Evolutionary conservation across 2,797 vertebrate species (phyloP).

Genomic region (Chaetodon trifasciatus): DNA sequence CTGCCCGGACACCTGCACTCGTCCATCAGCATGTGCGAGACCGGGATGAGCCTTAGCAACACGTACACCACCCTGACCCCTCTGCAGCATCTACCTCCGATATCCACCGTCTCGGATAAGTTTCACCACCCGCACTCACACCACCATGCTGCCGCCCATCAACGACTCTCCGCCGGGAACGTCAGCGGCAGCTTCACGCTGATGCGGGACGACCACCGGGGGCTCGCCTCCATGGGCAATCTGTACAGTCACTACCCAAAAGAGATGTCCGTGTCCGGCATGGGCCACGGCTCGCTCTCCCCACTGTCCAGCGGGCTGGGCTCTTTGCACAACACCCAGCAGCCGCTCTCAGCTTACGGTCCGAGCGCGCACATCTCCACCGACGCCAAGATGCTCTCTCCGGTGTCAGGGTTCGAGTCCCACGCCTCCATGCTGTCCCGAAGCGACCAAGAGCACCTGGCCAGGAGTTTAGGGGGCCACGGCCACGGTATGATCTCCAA

Average conservation of each 20-base stretch:
- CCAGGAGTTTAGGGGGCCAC: conserved; percentile 90
- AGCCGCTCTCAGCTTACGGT: conserved; percentile 91
- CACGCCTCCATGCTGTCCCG: conserved; percentile 96
- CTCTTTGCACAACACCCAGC: conserved; percentile 93
- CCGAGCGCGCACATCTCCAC: conserved; percentile 90
- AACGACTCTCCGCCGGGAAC: conserved; percentile 91
- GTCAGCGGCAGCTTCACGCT: conserved; percentile 96
- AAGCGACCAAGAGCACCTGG: conserved; percentile 92
- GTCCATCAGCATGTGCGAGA: conserved; percentile 98
- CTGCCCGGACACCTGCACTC: conserved; percentile 91
- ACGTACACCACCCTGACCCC: conserved; percentile 96
- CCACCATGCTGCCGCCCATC: conserved; percentile 88
- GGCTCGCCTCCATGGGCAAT: conserved; percentile 94
- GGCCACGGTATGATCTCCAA: conserved; percentile 92
- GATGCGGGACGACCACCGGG: conserved; percentile 95
- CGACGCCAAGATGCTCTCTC: conserved; percentile 93
- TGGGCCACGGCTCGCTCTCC: conserved; percentile 93
- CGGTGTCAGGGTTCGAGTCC: conserved; percentile 91
- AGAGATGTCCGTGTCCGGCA: conserved; percentile 93
- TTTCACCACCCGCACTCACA: conserved; percentile 90
- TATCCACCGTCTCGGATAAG: conserved; percentile 97
- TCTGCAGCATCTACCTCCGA: conserved; percentile 96
- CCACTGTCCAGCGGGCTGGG: conserved; percentile 93
- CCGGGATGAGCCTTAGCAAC: conserved; percentile 93
- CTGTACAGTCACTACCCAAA: conserved; percentile 96